Evolutionary conservation across 2,888 invertebrate genomes (phyloP), one percentile per base, ranked within the genome.

Genomic region (Crepidodera aurea): DNA sequence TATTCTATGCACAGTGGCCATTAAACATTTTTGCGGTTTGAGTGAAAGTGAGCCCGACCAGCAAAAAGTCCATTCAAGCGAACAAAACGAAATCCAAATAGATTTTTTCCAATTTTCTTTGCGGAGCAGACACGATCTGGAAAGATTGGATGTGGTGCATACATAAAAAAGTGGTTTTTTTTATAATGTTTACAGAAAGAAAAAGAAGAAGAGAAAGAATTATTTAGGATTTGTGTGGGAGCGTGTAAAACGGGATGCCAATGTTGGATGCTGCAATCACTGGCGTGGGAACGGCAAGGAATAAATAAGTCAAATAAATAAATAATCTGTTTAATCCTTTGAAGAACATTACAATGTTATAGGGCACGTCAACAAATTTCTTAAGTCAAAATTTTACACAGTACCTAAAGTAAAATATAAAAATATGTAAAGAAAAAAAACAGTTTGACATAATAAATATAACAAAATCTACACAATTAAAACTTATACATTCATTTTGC

Each of bases 221-320:
- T 78, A 80, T 80, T 81, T 77, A 74, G 81, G 80, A 81, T 81
- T 80, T 81, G 80, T 77, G 78, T 61, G 44, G 27, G 16, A 73
- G 75, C 73, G 75, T 76, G 71, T 73, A 77, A 77, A 78, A 50
- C 50, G 42, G 51, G 7, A 74, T 75, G 78, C 70, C 75, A 74
- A 73, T 74, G 74, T 39, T 51, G 22, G 3, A 18, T 32, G 19
- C 32, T 32, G 77, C 77, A 77, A 73, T 77, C 22, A 22, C 6
- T 22, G 22, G 22, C 22, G 22, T 22, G n/a, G n/a, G n/a, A n/a
- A n/a, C n/a, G n/a, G n/a, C n/a, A n/a, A n/a, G n/a, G n/a, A n/a
- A n/a, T n/a, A n/a, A n/a, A n/a, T n/a, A n/a, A n/a, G n/a, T n/a
- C n/a, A n/a, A n/a, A n/a, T n/a, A n/a, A n/a, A n/a, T n/a, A n/a